Evolutionary conservation across 2,888 invertebrate species (phyloP), one percentile per base, ranked within the genome.

Genomic region (Barypeithes pellucidus): DNA sequence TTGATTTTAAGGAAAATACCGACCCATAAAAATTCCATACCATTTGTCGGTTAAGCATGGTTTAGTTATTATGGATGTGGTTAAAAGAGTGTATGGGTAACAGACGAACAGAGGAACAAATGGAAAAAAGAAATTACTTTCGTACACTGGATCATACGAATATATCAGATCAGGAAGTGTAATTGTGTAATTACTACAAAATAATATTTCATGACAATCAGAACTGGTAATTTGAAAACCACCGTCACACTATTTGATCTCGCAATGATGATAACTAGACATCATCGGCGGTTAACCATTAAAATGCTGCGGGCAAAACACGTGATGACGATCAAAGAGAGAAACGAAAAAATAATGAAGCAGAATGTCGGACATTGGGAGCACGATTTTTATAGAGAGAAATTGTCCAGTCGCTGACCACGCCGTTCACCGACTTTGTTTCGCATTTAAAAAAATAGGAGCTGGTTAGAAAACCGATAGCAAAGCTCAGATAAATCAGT

Each of bases 271-370:
- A 12, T 45, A 29, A 54, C 33, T 54, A 45, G 45, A 36, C 9
- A 54, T 45, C 14, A 22, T 36, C 18, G n/a, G 18, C 20, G 24
- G 14, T 61, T 50, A 22, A n/a, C 68, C 50, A 61, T 66, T 59
- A 41, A 67, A 67, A 8, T 5, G 68, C 68, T 33, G 12, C 36
- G 20, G 50, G 60, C 60, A 29, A 41, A 68, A 68, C 68, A 68
- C 60, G 68, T 61, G 68, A 61, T 61, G 68, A 47, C 45, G 22
- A 20, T 41, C 41, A 54, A 41, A 39, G 47, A 43, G 59, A 41
- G 39, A 52, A 52, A 52, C 24, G 47, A 67, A 66, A 29, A 66
- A 52, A 54, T 54, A 39, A 52, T 14, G 16, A 60, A 47, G 29
- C 18, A 50, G 59, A 67, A 67, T 52, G 67, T 67, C 67, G 57